Evolutionary conservation across 2,797 vertebrate species (phyloP), one percentile per base, ranked within the genome.

Genomic region (Malacoraja senta): DNA sequence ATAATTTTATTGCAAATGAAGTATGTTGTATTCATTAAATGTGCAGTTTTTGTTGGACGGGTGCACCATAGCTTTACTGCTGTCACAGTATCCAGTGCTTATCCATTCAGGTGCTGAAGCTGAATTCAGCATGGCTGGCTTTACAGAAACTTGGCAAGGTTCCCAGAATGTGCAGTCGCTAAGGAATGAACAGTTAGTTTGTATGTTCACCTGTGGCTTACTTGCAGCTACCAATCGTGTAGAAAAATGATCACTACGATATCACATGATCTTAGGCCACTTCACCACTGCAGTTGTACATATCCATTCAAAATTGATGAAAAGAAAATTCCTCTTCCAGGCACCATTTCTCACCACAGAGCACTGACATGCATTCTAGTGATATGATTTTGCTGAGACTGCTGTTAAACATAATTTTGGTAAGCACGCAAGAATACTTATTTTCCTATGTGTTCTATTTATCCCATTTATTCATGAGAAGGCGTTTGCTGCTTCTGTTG

Each of bases 21-120:
- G 19, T 91, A 44, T 74, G 90, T 74, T 91, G 65, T 91, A 26
- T 91, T 91, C 90, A 91, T 72, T 74, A 44, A 74, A 35, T 68
- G 13, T 38, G 68, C 68, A 91, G 38, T 3, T 65, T 65, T 86
- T 86, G 61, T 32, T 65, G n/a, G 83, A 19, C 6, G 17, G 6
- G 15, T 32, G 6, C 17, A 29, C 7, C 83, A 65, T 58, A 63
- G 17, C 58, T 65, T 63, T 65, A 7, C 19, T 19, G 53, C 12
- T 32, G 29, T 65, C 58, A n/a, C 58, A 15, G 58, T 61, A 63
- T 63, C 83, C 15, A 86, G 61, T 63, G 61, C 63, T 65, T 63
- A 29, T 32, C 0, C 15, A 86, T 61, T 86, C 58, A 65, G 83
- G 61, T 86, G 83, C 63, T n/a, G 29, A 65, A 32, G 58, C 83